Evolutionary conservation across 2,113 vertebrate genomes (phyloP).

Genomic region (Grammomys dolichurus): DNA sequence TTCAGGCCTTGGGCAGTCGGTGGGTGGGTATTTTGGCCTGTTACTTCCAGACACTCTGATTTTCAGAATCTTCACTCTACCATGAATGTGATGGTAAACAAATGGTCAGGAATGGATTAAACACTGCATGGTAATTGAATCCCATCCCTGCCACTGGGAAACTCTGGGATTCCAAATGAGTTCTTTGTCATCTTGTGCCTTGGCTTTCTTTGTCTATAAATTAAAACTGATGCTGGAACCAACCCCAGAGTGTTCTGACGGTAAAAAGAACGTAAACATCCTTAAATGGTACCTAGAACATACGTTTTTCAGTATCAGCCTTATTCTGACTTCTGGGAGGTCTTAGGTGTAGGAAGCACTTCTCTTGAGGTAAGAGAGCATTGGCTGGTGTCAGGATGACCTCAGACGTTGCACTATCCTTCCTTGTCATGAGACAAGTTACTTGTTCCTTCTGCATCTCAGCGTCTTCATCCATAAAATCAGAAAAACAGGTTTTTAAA

Average conservation of each 20-base stretch:
- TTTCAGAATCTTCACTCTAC: constrained; percentile 5
- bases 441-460: background rate
- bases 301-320: background rate
- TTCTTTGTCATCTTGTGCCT: constrained; percentile 5
- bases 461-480: constrained; percentile 13
- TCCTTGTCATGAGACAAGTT: background rate
- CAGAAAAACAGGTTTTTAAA: background rate
- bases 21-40: background rate
- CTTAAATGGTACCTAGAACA: background rate
- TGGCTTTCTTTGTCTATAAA: background rate
- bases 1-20: background rate
- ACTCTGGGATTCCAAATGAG: background rate
- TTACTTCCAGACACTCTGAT: background rate
- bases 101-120: background rate
- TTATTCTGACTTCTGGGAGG: constrained; percentile 15
- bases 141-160: background rate
- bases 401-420: background rate
- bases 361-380: background rate
- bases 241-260: background rate
- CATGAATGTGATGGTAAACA: background rate
- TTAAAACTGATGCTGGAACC: background rate
- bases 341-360: background rate
- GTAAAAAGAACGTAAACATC: background rate
- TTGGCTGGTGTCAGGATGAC: background rate
- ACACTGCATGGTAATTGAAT: background rate